These are phyloP conservation scores for Diorhabda sublineata DNA, from an alignment of 1,140 invertebrate genomes.

Conservation along the genomic window DNA sequence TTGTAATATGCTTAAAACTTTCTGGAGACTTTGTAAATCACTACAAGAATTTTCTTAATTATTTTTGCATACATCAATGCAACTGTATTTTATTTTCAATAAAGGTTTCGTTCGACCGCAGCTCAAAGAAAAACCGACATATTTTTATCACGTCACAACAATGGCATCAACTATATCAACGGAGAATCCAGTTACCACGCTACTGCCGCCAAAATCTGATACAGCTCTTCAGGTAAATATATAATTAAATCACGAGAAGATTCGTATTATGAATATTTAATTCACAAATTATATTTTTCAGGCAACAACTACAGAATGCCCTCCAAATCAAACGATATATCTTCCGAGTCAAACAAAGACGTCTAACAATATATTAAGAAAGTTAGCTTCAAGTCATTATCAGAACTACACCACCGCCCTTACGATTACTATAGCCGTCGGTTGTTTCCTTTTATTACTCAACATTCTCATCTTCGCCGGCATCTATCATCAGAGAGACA, in stretches of 20 bases:
- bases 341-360: slow-evolving; percentile 52
- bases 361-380: slow-evolving; percentile 66
- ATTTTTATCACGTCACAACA: slow-evolving; percentile 50
- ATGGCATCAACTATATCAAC: slow-evolving; percentile 51
- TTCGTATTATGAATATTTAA: not conserved
- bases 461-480: slow-evolving; percentile 93
- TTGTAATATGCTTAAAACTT: too few species aligned
- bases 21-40: too few species aligned
- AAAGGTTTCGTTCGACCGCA: slow-evolving; percentile 67
- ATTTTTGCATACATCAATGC: too few species aligned
- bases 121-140: slow-evolving; percentile 57
- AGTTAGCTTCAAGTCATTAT: slow-evolving; percentile 72
- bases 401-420: slow-evolving; percentile 85
- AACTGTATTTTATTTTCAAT: not conserved
- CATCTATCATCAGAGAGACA: slow-evolving; percentile 86
- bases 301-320: slow-evolving; percentile 62
- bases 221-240: slow-evolving; percentile 39
- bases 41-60: too few species aligned
- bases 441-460: slow-evolving; percentile 80
- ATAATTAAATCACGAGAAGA: not conserved
- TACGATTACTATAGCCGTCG: slow-evolving; percentile 89
- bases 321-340: slow-evolving; percentile 56
- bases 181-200: slow-evolving; percentile 46
- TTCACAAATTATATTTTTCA: not conserved
- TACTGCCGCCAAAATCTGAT: slow-evolving; percentile 45